These are phyloP conservation scores for Passer domesticus DNA, from an alignment of 2,113 vertebrate species.

Conservation along the genomic window DNA sequence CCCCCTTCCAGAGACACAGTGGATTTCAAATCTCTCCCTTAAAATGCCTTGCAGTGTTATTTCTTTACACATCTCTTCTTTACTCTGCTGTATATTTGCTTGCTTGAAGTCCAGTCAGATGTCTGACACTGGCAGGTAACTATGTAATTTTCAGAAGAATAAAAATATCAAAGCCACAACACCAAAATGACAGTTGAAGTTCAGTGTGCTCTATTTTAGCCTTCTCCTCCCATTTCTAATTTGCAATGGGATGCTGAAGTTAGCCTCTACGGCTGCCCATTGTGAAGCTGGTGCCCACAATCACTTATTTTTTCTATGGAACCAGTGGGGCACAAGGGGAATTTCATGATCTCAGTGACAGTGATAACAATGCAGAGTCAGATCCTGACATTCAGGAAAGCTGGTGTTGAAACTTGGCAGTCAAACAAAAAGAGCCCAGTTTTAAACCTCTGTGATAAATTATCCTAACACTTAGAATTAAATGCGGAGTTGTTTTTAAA, in stretches of 20 bases:
- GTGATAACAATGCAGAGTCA: conserved; percentile 6
- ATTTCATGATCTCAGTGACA: conserved; percentile 15
- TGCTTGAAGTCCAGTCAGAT: neutral
- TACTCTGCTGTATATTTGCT: neutral
- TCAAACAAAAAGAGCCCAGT: neutral
- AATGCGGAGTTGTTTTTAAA: neutral
- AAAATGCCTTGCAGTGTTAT: neutral
- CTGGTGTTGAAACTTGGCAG: conserved; percentile 39
- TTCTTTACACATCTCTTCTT: neutral
- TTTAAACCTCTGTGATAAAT: conserved; percentile 31
- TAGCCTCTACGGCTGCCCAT: neutral
- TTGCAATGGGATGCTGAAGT: conserved; percentile 26
- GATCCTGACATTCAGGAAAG: neutral
- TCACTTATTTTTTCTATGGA: conserved; percentile 42
- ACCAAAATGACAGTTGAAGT: conserved; percentile 58
- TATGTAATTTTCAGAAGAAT: conserved; percentile 52
- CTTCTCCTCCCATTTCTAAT: conserved; percentile 40
- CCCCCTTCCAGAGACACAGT: neutral
- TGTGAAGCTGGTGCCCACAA: neutral
- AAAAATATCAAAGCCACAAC: conserved; percentile 50
- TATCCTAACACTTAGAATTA: neutral
- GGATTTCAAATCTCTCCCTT: neutral
- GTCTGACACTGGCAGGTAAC: neutral
- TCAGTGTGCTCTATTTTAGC: conserved; percentile 43
- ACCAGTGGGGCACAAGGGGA: conserved; percentile 9